These are phyloP conservation scores for Clepsis dumicolana DNA, from an alignment of 2,888 invertebrate genomes.

Conservation along the genomic window DNA sequence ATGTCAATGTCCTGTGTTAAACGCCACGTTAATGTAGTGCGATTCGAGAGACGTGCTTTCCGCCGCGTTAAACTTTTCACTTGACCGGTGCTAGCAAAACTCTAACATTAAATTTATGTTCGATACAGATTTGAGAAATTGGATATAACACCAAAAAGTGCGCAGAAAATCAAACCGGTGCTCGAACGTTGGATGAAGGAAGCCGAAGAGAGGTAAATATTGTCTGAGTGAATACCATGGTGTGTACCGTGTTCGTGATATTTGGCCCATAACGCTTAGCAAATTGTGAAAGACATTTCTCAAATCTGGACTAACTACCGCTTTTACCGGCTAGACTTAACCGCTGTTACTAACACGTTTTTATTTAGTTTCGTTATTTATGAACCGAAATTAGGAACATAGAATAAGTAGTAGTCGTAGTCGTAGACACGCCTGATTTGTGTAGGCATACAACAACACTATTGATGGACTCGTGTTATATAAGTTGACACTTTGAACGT, in stretches of 20 bases:
- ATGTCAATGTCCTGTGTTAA: slow-evolving; percentile 90
- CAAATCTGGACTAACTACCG: slow-evolving; percentile 86
- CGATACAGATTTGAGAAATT: slow-evolving; percentile 98
- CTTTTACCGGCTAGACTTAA: slow-evolving; percentile 74
- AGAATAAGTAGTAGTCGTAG: slow-evolving; percentile 21
- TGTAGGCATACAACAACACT: not conserved
- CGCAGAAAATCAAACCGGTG: slow-evolving; percentile 99
- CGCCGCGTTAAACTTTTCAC: slow-evolving; percentile 55
- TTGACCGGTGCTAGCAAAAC: slow-evolving; percentile 70
- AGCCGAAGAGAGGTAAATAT: slow-evolving; percentile 96
- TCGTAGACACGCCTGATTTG: not conserved
- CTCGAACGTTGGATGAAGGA: slow-evolving; percentile 99
- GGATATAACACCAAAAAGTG: slow-evolving; percentile 99
- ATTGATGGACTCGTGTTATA: not conserved
- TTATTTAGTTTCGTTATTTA: slow-evolving; percentile 16
- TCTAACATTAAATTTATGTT: slow-evolving; percentile 85
- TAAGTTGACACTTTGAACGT: no score
- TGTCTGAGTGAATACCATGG: slow-evolving; percentile 81
- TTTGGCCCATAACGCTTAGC: slow-evolving; percentile 84
- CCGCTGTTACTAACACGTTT: slow-evolving; percentile 53
- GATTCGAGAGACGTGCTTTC: slow-evolving; percentile 57
- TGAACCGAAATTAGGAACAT: slow-evolving; percentile 53
- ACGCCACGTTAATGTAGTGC: slow-evolving; percentile 68
- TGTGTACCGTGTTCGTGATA: slow-evolving; percentile 80
- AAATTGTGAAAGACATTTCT: slow-evolving; percentile 80